Base-by-base conservation (phyloP, 2,888 invertebrate genomes). In the Lepidochitona cinerea region DNA sequence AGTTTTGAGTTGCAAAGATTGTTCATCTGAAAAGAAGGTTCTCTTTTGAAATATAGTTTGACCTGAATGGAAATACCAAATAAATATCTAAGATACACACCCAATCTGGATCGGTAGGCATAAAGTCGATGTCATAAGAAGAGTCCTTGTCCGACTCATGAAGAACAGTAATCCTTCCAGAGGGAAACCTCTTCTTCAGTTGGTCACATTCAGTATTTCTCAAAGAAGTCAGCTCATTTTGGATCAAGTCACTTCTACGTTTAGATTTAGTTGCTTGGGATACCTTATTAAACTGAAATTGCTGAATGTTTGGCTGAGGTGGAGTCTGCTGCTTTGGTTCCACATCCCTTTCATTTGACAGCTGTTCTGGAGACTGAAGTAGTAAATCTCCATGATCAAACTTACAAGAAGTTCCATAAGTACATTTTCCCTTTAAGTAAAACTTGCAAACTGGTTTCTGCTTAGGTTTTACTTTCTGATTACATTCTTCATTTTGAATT, bases 101-200 rank as follows among this genome's bases (percentile, higher is more conserved):
- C 89, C 89, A 89, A 72, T 89, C 89, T 64, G 89, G 89, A 81
- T 89, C 89, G 53, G 84, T 83, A 41, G 88, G 85, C 35, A 73
- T 73, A 71, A 89, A 87, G 33, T 74, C 68, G 66, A 88, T 76
- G 18, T 66, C 70, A 37, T 76, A 78, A 26, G 75, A 64, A 73
- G 79, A 80, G 23, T 64, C 72, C 36, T 77, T 77, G 29, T 82
- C 79, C 32, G 68, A 71, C 12, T 85, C 84, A 53, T 78, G 70
- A 2, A 84, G 32, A 32, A 80, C 70, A 26, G 32, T 75, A 37
- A 84, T 68, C 32, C 79, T 80, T 32, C 82, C 83, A 18, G 73
- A 72, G 5, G 87, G 84, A 74, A 86, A 87, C 73, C 88, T 76
- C 59, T 87, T 84, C 73, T 85, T 83, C 66, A 89, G 75, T 68